Evolutionary conservation across 35 echinoderm and acorn worm species (phyloP).

Genomic region (Anneissia japonica): DNA sequence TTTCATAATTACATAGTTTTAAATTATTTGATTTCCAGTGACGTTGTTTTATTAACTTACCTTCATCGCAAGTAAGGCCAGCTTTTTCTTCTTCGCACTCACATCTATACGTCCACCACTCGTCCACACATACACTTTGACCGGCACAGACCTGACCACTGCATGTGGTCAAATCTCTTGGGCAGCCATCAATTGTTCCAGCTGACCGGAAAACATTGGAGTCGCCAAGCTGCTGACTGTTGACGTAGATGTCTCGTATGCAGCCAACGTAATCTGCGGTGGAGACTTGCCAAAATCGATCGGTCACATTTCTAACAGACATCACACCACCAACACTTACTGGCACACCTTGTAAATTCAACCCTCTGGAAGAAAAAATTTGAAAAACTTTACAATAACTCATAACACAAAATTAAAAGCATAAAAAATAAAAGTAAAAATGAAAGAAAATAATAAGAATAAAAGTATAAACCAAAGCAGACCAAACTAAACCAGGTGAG

Average conservation of each 20-base stretch:
- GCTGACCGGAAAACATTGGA: not conserved
- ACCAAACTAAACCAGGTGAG: no score
- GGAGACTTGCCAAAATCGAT: conserved; percentile 66
- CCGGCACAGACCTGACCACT: conserved; percentile 12
- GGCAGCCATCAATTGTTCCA: conserved; percentile 48
- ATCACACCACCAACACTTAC: conserved; percentile 64
- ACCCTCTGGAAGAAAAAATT: conserved; percentile 41
- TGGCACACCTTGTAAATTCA: conserved; percentile 45
- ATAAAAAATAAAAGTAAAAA: no score
- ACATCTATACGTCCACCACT: conserved; percentile 84
- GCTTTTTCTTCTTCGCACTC: conserved; percentile 43
- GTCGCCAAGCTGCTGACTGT: conserved; percentile 40
- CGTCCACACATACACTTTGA: conserved; percentile 63
- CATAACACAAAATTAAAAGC: no score
- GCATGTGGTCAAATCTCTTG: conserved; percentile 43
- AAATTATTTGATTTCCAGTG: no score
- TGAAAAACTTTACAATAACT: no score
- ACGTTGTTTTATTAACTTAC: no score
- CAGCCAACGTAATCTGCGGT: conserved; percentile 86
- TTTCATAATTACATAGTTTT: no score
- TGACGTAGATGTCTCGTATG: conserved; percentile 68
- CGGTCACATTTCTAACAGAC: conserved; percentile 38
- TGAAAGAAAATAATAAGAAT: no score
- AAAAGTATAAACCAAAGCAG: no score
- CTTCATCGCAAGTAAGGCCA: conserved; percentile 54